Evolutionary conservation across 2,888 invertebrate species (phyloP), one percentile per base, ranked within the genome.

Genomic region (Drosophila monieri): DNA sequence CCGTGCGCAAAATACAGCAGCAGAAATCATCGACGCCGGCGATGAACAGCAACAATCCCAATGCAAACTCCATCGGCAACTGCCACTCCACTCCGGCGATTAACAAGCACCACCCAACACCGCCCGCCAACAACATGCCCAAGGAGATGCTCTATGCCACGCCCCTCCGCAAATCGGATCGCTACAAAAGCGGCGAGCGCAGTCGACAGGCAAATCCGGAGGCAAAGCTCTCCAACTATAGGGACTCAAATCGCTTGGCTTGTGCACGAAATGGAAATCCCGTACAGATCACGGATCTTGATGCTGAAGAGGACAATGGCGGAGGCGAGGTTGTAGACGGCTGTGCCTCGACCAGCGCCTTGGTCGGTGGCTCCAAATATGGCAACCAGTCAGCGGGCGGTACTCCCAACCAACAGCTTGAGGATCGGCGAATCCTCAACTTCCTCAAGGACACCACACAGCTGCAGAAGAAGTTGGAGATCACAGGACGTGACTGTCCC

Each of bases 371-470:
- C 25, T 75, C 88, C 32, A 75, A 76, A 58, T 85, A 88, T 67
- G 71, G 66, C 32, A 88, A 79, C 54, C 85, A 88, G 44, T 51
- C 74, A 2, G 75, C 79, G 4, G 68, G 64, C 10, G 77, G 66
- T 12, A 83, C 86, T 4, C 58, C 85, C 25, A 90, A 80, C 57
- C 88, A 90, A 69, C 91, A 91, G 54, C 71, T 92, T 12, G 92
- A 92, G 51, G 92, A 92, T 76, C 86, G 91, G 9, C 88, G 92
- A 6, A 92, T 92, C 54, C 85, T 92, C 35, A 92, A 91, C 77
- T 92, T 92, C 39, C 86, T 92, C 8, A 92, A 92, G 68, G 92
- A 92, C 67, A 91, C 92, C 3, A 91, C 91, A 6, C 92, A 92
- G 74, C 67, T 91, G 61, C 92, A 91, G 43, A 92, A 92, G 77